phyloP scores from a whole-genome alignment of 2,797 vertebrate species.

The Coccyzus lansbergi region DNA sequence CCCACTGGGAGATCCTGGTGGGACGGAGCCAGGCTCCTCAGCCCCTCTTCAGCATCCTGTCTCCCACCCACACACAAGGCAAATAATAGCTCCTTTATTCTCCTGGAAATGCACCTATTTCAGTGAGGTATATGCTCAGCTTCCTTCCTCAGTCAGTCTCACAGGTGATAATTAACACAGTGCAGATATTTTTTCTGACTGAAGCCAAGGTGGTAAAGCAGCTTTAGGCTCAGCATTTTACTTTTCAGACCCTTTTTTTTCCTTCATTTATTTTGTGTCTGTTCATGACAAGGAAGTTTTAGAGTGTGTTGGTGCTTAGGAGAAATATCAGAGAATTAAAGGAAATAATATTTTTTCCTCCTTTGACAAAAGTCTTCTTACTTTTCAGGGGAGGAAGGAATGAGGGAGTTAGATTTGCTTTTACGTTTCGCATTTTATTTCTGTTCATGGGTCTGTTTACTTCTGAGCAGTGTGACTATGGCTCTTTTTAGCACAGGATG shows the following conservation, averaged over 20 bases:
- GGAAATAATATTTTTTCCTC: conserved; percentile 12
- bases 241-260: background rate
- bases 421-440: conserved; percentile 56
- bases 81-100: conserved; percentile 50
- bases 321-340: conserved; percentile 24
- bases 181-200: conserved; percentile 26
- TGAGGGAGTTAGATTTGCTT: background rate
- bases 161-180: conserved; percentile 49
- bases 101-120: background rate
- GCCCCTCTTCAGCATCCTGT: background rate
- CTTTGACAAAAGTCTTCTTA: background rate
- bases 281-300: conserved; percentile 1
- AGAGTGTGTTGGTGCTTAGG: conserved; percentile 23
- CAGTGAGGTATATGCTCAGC: background rate
- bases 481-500: conserved; percentile 35
- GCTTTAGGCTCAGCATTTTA: background rate
- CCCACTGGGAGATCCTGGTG: background rate
- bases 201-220: conserved; percentile 3
- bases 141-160: background rate
- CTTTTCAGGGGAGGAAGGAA: background rate
- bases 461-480: conserved; percentile 31
- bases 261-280: conserved; percentile 24
- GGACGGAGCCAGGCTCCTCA: conserved; percentile 9
- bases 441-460: conserved; percentile 25
- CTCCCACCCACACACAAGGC: rapidly evolving